Evolutionary conservation across 2,888 invertebrate species (phyloP).

Genomic region (Minunthozetes semirufus): DNA sequence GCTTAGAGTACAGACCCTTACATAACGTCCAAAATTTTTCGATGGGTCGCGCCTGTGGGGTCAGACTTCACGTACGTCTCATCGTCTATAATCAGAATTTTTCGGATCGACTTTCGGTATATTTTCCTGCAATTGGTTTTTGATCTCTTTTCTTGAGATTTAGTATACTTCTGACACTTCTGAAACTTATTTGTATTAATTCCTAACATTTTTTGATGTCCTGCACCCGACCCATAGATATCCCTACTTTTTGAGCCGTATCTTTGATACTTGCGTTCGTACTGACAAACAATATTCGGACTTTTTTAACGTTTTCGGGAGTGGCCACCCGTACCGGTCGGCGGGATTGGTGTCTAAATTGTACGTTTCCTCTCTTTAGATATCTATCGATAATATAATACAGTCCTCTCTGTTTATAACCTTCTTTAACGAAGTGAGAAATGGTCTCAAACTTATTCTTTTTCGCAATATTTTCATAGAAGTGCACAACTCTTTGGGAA

Average conservation of each 20-base stretch:
- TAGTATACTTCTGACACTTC: background rate
- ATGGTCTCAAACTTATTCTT: too few species aligned
- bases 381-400: too few species aligned
- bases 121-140: background rate
- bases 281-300: background rate
- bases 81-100: background rate
- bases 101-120: background rate
- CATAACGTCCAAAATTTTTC: background rate
- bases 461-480: too few species aligned
- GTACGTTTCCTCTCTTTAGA: too few species aligned
- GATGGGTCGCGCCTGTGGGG: background rate
- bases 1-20: background rate
- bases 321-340: background rate
- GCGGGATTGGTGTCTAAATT: background rate
- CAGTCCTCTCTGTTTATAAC: too few species aligned
- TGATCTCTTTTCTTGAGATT: background rate
- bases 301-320: background rate
- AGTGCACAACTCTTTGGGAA: too few species aligned
- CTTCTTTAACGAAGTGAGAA: too few species aligned
- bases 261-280: background rate
- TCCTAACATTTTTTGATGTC: background rate
- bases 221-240: background rate
- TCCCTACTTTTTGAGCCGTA: background rate
- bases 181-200: background rate
- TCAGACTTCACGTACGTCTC: conserved; percentile 2